Evolutionary conservation across 2,113 vertebrate species (phyloP), one percentile per base, ranked within the genome.

Genomic region (Cephalopholis sonnerati): DNA sequence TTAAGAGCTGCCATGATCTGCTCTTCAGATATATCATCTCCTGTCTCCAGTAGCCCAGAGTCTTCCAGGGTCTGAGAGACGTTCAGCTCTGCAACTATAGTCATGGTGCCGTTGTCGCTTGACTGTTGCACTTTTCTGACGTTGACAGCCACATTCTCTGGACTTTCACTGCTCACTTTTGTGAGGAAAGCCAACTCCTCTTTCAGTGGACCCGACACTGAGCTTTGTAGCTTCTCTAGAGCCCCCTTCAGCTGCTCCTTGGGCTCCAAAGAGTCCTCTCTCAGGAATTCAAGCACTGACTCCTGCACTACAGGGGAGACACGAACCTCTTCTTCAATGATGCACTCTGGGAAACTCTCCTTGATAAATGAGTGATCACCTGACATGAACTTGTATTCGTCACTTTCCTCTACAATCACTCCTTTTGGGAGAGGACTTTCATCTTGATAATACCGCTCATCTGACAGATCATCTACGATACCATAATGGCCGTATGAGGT

Each of bases 271-370:
- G 95, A 93, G 63, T 96, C 96, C 77, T 96, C 95, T 70, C 93
- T 96, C 51, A 97, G 89, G 80, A 95, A 93, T 4, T 91, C 95
- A 16, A 97, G 96, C 62, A 97, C 90, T 0, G 98, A 97, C 46
- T 95, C 83, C 79, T 98, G 97, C 61, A 99, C 95, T 50, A 95
- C 90, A 1, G 94, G 97, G 0, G 98, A 97, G 65, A 99, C 97
- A 63, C 96, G 96, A 54, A 99, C 96, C 88, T 98, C 97, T 79
- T 97, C 98, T 87, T 98, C 97, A 39, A 97, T 97, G 73, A 99
- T 95, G 77, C 95, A 85, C 48, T 95, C 95, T 61, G 94, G 89
- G 77, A 93, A 93, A 46, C 69, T 86, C 48, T 95, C 93, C 66
- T 88, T 94, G 25, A 75, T 29, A 63, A 91, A 92, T 0, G 75